Evolutionary conservation across 1,140 invertebrate genomes (phyloP), one percentile per base, ranked within the genome.

Genomic region (Brachionus rotundiformis): DNA sequence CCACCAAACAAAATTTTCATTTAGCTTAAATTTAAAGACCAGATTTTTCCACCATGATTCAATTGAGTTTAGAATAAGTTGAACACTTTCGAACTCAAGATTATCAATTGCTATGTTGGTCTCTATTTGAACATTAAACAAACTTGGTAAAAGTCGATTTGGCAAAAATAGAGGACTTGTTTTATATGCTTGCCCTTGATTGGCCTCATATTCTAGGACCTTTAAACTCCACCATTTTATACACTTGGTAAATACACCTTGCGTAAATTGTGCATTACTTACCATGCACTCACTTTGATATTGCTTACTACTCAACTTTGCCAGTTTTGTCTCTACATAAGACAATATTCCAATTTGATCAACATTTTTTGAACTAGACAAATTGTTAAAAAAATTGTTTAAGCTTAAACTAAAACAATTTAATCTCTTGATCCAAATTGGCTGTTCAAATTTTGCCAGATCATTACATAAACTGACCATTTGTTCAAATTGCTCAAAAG

Each of bases 201-300:
- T 73, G 23, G 41, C 36, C 19, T 44, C 25, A 44, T 44, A 44
- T 29, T 73, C 39, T 3, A 44, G 7, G 3, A 73, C 19, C 44
- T 73, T 73, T 25, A 73, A 44, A 73, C 68, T 73, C 68, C 68
- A 73, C 68, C 68, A 73, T 44, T 44, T 73, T 25, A 73, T 44
- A 16, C 68, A 73, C 23, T 73, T 25, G 19, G n/a, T 73, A 73
- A 31, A 73, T 10, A 73, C 6, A 25, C n/a, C 27, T 41, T 41
- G 7, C 13, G 25, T 25, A 25, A 47, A 13, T 47, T 36, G 31
- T 6, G 16, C 1, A 68, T 33, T 41, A 8, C 44, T 25, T 2
- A 44, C 7, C 23, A 44, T 44, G 41, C 68, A 73, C 7, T 41
- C 23, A 11, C 3, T 47, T 25, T 73, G 36, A 23, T 27, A n/a